Evolutionary conservation across 2,113 vertebrate genomes (phyloP), one percentile per base, ranked within the genome.

Genomic region (Microcebus jonahi): DNA sequence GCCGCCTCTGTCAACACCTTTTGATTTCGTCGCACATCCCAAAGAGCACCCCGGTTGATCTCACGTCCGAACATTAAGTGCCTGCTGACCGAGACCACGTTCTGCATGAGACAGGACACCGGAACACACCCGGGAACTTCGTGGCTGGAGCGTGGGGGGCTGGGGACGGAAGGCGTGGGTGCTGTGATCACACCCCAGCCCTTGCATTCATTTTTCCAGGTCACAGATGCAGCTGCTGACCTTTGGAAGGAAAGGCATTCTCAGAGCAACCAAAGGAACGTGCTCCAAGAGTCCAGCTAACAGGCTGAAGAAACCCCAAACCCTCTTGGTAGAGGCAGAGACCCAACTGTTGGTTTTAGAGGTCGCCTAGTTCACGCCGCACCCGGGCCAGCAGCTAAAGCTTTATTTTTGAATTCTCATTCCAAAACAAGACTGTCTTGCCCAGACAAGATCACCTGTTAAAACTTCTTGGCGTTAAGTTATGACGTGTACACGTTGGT

Each of bases 1-100:
- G 2, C 97, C 96, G 82, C 97, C 97, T 98, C 96, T 86, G 91
- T 63, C 97, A 98, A 98, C 98, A 98, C 61, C 71, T 98, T 97
- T 96, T 7, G 61, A 82, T 42, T 98, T 87, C 14, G 68, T 85
- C 8, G 42, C 55, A 8, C 68, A 36, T 65, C 96, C 97, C 92
- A 63, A 92, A 98, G 96, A 94, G 34, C 90, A 5, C 91, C 97
- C 98, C 94, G 90, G 98, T 98, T 97, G 98, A 87, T 31, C 94
- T 59, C 79, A 91, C 76, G 93, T 93, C 83, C 92, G 95, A 91
- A 94, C 80, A 88, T 93, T 96, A 97, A 96, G 87, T 97, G 97
- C 98, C 98, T 98, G 97, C 97, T 97, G 97, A 98, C 95, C 57
- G 71, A 48, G 96, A 68, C 11, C 42, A 29, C 65, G 15, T 68